Conservation (phyloP, 30 jellyfish, hydroid and myxozoan species). For the Turritopsis rubra region DNA sequence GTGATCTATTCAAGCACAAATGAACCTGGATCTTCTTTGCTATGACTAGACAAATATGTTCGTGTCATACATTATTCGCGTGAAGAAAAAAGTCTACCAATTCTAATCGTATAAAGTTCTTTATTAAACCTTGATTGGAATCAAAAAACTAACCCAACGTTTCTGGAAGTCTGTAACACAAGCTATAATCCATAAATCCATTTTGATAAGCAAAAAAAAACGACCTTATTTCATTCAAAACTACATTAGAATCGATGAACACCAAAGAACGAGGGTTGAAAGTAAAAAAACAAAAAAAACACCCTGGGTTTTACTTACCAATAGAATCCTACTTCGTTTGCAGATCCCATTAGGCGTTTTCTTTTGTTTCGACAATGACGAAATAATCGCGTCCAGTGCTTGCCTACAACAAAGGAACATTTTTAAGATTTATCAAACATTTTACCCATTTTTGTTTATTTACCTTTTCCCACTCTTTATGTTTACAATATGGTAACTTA, state of each 20-base stretch:
- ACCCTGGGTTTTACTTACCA: constrained; percentile 5
- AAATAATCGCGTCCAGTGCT: neutral
- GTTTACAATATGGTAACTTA: no score
- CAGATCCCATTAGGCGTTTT: neutral
- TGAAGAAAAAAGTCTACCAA: neutral
- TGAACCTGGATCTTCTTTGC: neutral
- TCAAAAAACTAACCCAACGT: neutral
- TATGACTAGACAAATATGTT: neutral
- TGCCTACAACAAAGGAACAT: neutral
- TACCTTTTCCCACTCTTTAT: no score
- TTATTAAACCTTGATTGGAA: neutral
- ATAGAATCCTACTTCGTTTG: neutral
- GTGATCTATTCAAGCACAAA: neutral
- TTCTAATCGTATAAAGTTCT: neutral
- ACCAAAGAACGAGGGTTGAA: neutral
- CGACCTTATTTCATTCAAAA: neutral
- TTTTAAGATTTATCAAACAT: no score
- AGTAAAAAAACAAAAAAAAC: no score
- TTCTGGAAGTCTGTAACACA: neutral
- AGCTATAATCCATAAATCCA: neutral
- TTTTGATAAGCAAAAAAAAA: neutral
- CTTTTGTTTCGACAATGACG: neutral
- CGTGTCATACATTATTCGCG: neutral
- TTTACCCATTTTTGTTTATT: no score
- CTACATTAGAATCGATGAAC: neutral